Percentiles rank a stretch among this genome's conserved stretches.
Evolutionary conservation across 2,888 invertebrate species (phyloP).

Genomic region (Apodemia zela): DNA sequence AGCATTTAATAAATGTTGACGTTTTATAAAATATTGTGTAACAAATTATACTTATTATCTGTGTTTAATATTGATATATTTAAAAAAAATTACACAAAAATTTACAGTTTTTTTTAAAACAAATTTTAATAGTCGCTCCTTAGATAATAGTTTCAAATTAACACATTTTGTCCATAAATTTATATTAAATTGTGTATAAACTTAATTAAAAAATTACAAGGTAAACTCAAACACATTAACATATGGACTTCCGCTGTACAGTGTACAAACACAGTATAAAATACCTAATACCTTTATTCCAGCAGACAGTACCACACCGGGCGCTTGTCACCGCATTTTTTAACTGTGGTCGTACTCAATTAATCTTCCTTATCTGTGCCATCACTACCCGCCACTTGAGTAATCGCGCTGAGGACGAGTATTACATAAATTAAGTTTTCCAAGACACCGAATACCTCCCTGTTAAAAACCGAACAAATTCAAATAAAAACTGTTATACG

Average conservation of each 20-base stretch:
- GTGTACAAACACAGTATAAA: constrained; percentile 23
- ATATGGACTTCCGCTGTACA: background rate
- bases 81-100: no score
- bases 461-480: constrained; percentile 50
- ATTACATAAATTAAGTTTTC: constrained; percentile 80
- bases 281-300: constrained; percentile 32
- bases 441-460: constrained; percentile 73
- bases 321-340: constrained; percentile 54
- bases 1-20: no score
- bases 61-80: no score
- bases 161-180: background rate
- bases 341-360: constrained; percentile 52
- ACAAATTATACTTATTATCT: no score
- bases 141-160: constrained; percentile 5
- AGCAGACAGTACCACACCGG: constrained; percentile 58
- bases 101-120: no score
- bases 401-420: constrained; percentile 72
- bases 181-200: background rate
- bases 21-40: no score
- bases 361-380: constrained; percentile 72
- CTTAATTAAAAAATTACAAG: background rate
- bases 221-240: background rate
- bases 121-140: background rate
- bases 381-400: constrained; percentile 65
- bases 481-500: constrained; percentile 15